Evolutionary conservation across 2,113 vertebrate genomes (phyloP).

Genomic region (Embiotoca jacksoni): DNA sequence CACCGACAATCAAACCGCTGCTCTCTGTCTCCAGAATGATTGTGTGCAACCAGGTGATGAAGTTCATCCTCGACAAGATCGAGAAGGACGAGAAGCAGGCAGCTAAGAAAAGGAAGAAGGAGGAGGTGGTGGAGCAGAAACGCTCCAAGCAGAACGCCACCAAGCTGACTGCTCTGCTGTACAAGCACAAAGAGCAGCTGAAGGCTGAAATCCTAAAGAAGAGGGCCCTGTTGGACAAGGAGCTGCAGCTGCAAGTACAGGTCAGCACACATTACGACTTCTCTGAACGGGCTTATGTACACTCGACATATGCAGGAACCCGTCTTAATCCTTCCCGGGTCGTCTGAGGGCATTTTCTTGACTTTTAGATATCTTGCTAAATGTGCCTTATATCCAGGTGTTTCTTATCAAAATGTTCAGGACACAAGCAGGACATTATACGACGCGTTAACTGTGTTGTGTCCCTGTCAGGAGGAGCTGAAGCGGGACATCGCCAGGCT

Average conservation of each 20-base stretch:
- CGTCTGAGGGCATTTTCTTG: no score
- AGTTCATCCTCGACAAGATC: conserved; percentile 98
- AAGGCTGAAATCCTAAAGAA: conserved; percentile 98
- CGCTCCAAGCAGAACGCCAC: conserved; percentile 95
- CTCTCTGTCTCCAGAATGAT: conserved; percentile 88
- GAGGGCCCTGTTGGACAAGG: conserved; percentile 96
- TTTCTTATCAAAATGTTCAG: no score
- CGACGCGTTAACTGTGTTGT: not conserved
- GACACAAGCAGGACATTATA: no score
- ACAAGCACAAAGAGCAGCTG: conserved; percentile 98
- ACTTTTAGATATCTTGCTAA: no score
- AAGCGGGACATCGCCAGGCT: conserved; percentile 91
- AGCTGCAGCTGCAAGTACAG: conserved; percentile 97
- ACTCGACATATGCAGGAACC: no score
- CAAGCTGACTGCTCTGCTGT: conserved; percentile 95
- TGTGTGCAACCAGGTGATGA: conserved; percentile 99
- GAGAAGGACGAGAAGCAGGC: conserved; percentile 99
- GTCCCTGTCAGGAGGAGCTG: conserved; percentile 91
- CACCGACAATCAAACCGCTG: not conserved
- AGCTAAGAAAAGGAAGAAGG: conserved; percentile 95
- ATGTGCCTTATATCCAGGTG: no score
- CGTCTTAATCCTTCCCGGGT: no score
- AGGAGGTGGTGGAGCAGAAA: conserved; percentile 97
- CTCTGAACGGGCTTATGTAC: no score
- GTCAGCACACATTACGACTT: conserved; percentile 70